These are phyloP conservation scores for Heteromormyrus szaboi DNA, from an alignment of 2,797 vertebrate genomes.

Conservation along the genomic window DNA sequence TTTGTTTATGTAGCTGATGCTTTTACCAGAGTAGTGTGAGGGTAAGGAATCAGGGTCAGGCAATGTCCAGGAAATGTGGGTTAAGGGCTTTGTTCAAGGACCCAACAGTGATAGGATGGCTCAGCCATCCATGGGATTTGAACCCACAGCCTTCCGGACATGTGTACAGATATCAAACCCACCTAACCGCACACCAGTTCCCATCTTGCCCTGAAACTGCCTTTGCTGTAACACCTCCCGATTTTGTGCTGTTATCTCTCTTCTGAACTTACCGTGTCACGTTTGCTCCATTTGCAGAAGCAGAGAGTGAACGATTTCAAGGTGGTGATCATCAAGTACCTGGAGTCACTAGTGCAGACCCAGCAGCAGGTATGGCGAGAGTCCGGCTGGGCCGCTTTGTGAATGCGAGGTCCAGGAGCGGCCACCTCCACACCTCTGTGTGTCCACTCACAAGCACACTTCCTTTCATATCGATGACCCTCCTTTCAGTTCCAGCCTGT, in stretches of 20 bases:
- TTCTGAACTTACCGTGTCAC: background rate
- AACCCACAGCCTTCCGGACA: background rate
- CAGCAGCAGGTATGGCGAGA: constrained; percentile 82
- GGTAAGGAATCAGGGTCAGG: background rate
- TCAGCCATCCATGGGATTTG: background rate
- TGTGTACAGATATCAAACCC: background rate
- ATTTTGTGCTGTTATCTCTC: constrained; percentile 2
- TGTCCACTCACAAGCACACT: background rate
- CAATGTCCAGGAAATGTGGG: background rate
- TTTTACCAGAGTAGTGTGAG: background rate
- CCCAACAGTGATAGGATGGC: background rate
- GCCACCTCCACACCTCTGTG: background rate
- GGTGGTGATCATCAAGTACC: constrained; percentile 86
- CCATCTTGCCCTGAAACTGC: background rate
- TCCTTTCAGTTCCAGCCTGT: background rate
- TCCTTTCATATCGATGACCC: background rate
- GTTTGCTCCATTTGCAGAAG: constrained; percentile 64
- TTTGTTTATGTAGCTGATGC: background rate
- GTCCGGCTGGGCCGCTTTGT: background rate
- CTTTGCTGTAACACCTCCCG: background rate
- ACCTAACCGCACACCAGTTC: background rate
- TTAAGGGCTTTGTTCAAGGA: background rate
- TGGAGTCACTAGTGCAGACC: constrained; percentile 92
- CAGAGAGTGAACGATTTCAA: constrained; percentile 96
- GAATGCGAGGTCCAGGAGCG: background rate